These are phyloP conservation scores for Strix uralensis DNA, from an alignment of 2,113 vertebrate genomes.

Conservation along the genomic window DNA sequence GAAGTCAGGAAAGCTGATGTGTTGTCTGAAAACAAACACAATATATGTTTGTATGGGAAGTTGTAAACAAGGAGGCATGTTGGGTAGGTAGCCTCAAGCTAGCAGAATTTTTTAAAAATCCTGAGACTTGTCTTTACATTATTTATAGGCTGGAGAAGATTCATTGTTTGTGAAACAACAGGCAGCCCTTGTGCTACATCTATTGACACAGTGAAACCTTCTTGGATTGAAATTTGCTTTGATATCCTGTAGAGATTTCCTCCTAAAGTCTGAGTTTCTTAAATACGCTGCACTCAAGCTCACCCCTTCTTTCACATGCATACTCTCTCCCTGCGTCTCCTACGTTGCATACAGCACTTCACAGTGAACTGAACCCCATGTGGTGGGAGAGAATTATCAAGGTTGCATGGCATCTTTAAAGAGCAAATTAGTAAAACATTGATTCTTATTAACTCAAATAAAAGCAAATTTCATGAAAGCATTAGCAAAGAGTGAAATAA, in stretches of 20 bases:
- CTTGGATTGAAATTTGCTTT: constrained; percentile 29
- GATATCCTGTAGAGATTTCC: constrained; percentile 13
- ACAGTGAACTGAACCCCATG: background rate
- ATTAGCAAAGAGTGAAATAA: background rate
- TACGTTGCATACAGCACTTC: background rate
- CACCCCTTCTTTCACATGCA: background rate
- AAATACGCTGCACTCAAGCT: background rate
- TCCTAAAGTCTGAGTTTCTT: background rate
- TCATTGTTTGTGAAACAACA: constrained; percentile 57
- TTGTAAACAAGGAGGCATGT: constrained; percentile 68
- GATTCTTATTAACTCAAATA: constrained; percentile 15
- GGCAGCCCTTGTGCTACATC: constrained; percentile 3
- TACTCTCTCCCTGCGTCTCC: rapidly evolving
- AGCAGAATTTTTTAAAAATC: constrained; percentile 43
- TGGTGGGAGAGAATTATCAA: constrained; percentile 6
- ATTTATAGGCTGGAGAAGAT: constrained; percentile 62
- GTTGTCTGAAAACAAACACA: constrained; percentile 43
- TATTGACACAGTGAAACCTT: constrained; percentile 10
- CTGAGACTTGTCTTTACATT: constrained; percentile 50
- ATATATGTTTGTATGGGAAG: constrained; percentile 34
- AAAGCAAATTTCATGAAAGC: background rate
- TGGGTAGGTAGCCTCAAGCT: constrained; percentile 62
- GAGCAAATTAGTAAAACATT: constrained; percentile 27
- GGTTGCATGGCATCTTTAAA: background rate
- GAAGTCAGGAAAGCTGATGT: constrained; percentile 29